Conservation (phyloP, 2,888 invertebrate species). For the Drosophila colorata region DNA sequence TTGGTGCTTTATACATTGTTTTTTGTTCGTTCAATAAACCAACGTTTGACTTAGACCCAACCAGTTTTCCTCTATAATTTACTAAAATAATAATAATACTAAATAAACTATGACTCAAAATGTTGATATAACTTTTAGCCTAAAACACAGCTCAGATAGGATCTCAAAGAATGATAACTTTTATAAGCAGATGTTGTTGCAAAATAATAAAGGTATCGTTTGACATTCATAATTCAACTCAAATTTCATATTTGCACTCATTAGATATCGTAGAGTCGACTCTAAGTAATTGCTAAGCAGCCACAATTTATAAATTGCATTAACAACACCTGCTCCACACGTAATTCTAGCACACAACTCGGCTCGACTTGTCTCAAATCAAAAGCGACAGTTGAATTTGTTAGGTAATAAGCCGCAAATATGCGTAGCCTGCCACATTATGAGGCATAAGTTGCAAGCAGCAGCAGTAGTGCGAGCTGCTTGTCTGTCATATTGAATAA, state of each 20-base stretch:
- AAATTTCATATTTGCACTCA: slow-evolving; percentile 27
- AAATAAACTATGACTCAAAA: too few relatives aligned
- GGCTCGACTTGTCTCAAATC: slow-evolving; percentile 41
- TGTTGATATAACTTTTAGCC: too few relatives aligned
- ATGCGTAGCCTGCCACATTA: slow-evolving; percentile 54
- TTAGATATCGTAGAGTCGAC: slow-evolving; percentile 20
- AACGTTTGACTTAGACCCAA: too few relatives aligned
- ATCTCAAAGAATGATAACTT: too few relatives aligned
- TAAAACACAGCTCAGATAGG: too few relatives aligned
- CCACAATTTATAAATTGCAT: slow-evolving; percentile 67
- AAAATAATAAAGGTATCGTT: not conserved
- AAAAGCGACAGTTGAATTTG: slow-evolving; percentile 66
- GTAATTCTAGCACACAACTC: not conserved
- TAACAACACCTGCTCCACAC: slow-evolving; percentile 50
- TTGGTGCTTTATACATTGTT: too few relatives aligned
- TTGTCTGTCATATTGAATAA: slow-evolving; percentile 76
- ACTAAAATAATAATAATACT: too few relatives aligned
- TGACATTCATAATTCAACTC: slow-evolving; percentile 25
- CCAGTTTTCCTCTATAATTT: too few relatives aligned
- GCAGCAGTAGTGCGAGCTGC: slow-evolving; percentile 16
- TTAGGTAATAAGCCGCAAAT: slow-evolving; percentile 59
- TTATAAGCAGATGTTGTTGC: not conserved
- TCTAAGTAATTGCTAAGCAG: slow-evolving; percentile 27
- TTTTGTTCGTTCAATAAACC: too few relatives aligned
- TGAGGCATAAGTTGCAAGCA: slow-evolving; percentile 52